Percentiles rank a stretch among this genome's conserved stretches.
phyloP scores from a whole-genome alignment of 2,113 vertebrate species.

The Pungitius pungitius region DNA sequence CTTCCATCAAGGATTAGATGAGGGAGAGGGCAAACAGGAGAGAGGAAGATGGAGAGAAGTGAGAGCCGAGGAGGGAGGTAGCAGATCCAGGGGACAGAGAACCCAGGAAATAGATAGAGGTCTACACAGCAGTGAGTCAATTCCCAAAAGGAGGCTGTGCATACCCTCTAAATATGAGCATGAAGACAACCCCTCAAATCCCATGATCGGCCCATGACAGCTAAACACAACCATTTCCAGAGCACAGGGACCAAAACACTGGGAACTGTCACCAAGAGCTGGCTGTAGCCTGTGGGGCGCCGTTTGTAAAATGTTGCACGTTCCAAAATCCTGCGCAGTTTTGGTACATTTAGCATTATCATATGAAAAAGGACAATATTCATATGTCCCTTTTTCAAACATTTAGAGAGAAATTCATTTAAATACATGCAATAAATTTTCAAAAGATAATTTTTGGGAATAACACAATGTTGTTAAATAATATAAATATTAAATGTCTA shows the following conservation, averaged over 20 bases:
- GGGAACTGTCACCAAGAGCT: conserved; percentile 21
- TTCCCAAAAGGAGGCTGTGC: conserved; percentile 30
- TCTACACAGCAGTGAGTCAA: conserved; percentile 38
- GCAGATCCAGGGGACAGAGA: conserved; percentile 46
- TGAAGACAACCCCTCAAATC: conserved; percentile 46
- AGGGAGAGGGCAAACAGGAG: conserved; percentile 61
- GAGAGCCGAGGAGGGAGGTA: conserved; percentile 47
- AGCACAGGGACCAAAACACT: conserved; percentile 18
- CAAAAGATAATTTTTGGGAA: too few relatives aligned
- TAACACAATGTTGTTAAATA: too few relatives aligned
- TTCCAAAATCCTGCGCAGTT: too few relatives aligned
- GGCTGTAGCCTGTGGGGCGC: too few relatives aligned
- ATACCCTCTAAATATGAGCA: conserved; percentile 45
- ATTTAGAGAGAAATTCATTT: too few relatives aligned
- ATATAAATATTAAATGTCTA: too few relatives aligned
- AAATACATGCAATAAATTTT: too few relatives aligned
- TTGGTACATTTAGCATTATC: too few relatives aligned
- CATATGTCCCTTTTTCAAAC: too few relatives aligned
- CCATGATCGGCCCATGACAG: conserved; percentile 21
- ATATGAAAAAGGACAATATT: too few relatives aligned
- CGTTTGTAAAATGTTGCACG: too few relatives aligned
- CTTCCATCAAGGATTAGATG: conserved; percentile 82
- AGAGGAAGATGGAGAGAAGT: conserved; percentile 51
- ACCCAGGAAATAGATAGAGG: conserved; percentile 56
- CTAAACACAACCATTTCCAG: conserved; percentile 43